phyloP scores from a whole-genome alignment of 2,888 invertebrate genomes.

The Galeruca laticollis region DNA sequence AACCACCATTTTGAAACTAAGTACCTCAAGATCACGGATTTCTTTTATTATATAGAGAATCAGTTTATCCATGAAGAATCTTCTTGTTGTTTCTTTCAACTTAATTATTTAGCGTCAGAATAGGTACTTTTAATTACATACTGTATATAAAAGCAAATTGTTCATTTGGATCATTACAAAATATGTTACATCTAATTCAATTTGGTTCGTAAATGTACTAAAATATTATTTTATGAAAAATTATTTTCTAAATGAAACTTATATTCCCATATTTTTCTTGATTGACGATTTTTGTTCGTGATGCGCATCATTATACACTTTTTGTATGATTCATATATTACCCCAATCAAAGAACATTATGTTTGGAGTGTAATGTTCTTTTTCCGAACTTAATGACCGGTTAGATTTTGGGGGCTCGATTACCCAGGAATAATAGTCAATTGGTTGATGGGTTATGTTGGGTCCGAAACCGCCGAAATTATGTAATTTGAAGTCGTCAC shows the following conservation, averaged over 20 bases:
- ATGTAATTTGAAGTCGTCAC: not conserved
- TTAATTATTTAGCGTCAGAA: no score
- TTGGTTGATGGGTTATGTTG: no score
- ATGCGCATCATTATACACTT: not conserved
- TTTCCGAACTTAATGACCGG: not conserved
- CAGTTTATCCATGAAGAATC: not conserved
- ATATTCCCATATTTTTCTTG: not conserved
- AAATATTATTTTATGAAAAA: no score
- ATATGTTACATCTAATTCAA: no score
- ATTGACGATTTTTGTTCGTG: slow-evolving; percentile 5
- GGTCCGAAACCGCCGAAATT: no score
- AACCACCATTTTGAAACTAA: not conserved
- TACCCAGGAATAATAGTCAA: not conserved
- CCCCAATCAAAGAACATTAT: not conserved
- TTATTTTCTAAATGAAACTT: no score
- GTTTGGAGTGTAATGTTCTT: not conserved
- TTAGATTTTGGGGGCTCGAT: not conserved
- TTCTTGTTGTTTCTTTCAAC: not conserved
- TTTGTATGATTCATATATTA: not conserved
- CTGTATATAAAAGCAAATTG: no score
- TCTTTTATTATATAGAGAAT: not conserved
- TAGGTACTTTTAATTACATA: no score
- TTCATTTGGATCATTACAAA: no score
- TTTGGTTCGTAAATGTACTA: no score
- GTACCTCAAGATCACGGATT: not conserved